A percentile compares a stretch with the other conserved stretches of the same genome.
These are phyloP conservation scores for Myiothlypis chrysogaster DNA, from an alignment of 2,797 vertebrate species.

Conservation along the genomic window DNA sequence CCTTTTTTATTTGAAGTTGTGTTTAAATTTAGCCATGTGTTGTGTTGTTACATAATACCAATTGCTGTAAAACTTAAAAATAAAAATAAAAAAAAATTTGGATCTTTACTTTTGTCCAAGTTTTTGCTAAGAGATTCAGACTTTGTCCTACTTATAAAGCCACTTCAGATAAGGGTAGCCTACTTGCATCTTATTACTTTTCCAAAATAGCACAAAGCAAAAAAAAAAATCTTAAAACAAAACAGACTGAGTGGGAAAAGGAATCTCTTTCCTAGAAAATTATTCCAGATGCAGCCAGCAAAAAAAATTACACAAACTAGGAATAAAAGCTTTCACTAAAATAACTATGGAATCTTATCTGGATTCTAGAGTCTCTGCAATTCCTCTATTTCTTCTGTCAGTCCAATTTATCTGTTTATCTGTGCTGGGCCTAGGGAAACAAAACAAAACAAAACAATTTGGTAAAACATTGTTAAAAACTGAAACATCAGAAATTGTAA, in stretches of 20 bases:
- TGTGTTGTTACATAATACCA: slow-evolving; percentile 5
- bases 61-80: neutral
- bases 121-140: slow-evolving; percentile 43
- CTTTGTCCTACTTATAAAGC: slow-evolving; percentile 59
- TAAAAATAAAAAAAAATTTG: neutral
- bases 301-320: neutral
- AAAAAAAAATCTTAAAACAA: neutral
- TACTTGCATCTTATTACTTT: slow-evolving; percentile 66
- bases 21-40: slow-evolving; percentile 1
- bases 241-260: neutral
- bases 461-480: neutral
- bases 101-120: neutral
- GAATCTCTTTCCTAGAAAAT: slow-evolving; percentile 38
- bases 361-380: neutral
- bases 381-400: neutral
- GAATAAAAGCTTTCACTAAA: neutral
- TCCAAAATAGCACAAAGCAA: slow-evolving; percentile 37
- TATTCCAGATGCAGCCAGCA: neutral
- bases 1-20: neutral
- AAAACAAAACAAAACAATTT: neutral
- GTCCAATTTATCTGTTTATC: neutral
- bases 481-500: neutral
- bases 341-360: neutral
- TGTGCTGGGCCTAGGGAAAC: neutral
- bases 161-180: slow-evolving; percentile 52